Evolutionary conservation across 2,113 vertebrate genomes (phyloP).

Genomic region (Anoplopoma fimbria): DNA sequence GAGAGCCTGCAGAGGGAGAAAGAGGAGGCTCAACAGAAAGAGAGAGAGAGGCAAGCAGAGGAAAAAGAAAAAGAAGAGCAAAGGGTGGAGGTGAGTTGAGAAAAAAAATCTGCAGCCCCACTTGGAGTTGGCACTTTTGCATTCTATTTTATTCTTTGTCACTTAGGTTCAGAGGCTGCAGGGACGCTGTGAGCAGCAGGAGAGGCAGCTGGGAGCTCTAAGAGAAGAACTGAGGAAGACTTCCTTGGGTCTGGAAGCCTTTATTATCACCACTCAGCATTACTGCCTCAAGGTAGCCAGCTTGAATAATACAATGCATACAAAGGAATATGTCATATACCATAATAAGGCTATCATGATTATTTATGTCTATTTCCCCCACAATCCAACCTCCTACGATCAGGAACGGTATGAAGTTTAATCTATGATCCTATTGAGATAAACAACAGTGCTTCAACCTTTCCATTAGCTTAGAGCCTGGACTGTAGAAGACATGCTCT

Average conservation of each 20-base stretch:
- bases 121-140: not conserved
- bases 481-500: not conserved
- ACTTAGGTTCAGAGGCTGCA: constrained; percentile 86
- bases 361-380: not conserved
- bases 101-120: not conserved
- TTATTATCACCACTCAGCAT: constrained; percentile 92
- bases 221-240: constrained; percentile 87
- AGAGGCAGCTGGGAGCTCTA: constrained; percentile 82
- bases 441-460: not conserved
- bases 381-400: not conserved
- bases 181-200: constrained; percentile 88
- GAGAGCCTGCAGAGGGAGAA: constrained; percentile 77
- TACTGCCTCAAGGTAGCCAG: constrained; percentile 89
- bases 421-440: not conserved
- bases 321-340: not conserved
- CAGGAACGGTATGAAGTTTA: not conserved
- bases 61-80: constrained; percentile 66
- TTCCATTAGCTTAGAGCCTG: not conserved
- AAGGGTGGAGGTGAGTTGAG: constrained; percentile 69
- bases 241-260: constrained; percentile 87
- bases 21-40: constrained; percentile 78
- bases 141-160: constrained; percentile 7
- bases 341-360: not conserved
- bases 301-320: not conserved
- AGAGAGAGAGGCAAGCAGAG: constrained; percentile 65